Conservation (phyloP, 2,888 invertebrate species). For the Rotaria magnacalcarata region DNA sequence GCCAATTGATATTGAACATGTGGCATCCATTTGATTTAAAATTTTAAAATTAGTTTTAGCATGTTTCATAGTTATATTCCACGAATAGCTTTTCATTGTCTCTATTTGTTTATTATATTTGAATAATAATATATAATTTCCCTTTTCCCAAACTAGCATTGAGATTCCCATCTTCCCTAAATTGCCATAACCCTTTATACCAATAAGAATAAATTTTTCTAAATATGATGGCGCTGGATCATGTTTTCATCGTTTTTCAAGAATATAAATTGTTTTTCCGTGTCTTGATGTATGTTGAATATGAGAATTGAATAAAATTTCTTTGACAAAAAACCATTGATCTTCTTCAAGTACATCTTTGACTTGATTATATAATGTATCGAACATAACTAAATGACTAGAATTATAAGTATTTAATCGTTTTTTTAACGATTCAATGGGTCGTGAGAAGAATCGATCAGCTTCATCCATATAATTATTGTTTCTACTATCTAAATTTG, state of each 20-base stretch:
- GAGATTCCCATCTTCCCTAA: not conserved
- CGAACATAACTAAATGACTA: slow-evolving; percentile 26
- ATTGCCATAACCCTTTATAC: not conserved
- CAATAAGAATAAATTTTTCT: too few species aligned
- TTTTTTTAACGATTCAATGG: not conserved
- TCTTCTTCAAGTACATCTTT: not conserved
- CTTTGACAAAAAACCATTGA: not conserved
- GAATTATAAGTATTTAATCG: not conserved
- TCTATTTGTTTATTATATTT: not conserved
- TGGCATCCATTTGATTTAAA: too few species aligned
- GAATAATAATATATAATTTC: not conserved
- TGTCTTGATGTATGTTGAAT: slow-evolving; percentile 26
- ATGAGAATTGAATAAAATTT: slow-evolving; percentile 22
- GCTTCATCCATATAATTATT: slow-evolving; percentile 24
- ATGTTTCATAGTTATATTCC: too few species aligned
- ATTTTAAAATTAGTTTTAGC: too few species aligned
- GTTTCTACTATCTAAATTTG: not conserved
- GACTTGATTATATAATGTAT: not conserved
- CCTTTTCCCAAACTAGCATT: not conserved
- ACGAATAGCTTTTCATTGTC: not conserved
- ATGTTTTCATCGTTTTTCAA: not conserved
- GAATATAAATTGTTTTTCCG: slow-evolving; percentile 30
- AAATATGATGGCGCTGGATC: too few species aligned
- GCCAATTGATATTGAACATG: too few species aligned
- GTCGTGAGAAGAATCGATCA: not conserved